Conservation (phyloP, 1,140 invertebrate species). For the Procambarus clarkii region DNA sequence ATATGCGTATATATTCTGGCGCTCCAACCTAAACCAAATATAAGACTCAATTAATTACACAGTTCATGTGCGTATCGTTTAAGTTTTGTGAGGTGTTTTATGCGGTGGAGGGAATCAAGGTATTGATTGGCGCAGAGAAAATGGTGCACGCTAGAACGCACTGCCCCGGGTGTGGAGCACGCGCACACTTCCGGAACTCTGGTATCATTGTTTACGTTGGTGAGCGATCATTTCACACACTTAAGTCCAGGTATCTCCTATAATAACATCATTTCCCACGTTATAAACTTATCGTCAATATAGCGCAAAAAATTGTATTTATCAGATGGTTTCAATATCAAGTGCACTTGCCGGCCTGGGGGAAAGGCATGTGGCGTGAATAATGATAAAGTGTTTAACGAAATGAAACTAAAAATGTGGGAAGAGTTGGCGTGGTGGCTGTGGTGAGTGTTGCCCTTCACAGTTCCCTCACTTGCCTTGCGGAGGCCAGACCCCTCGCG, state of each 20-base stretch:
- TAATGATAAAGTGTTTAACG: background rate
- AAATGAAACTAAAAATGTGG: slow-evolving; percentile 41
- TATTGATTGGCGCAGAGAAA: slow-evolving; percentile 54
- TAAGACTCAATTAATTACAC: background rate
- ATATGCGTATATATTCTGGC: too few relatives aligned
- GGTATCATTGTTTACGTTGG: slow-evolving; percentile 30
- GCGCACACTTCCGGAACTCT: slow-evolving; percentile 62
- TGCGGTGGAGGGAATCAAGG: background rate
- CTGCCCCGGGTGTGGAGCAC: slow-evolving; percentile 29
- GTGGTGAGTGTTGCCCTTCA: slow-evolving; percentile 42
- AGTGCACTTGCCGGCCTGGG: too few relatives aligned
- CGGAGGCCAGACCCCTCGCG: slow-evolving; percentile 46
- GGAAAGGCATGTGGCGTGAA: background rate
- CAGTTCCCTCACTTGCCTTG: slow-evolving; percentile 43
- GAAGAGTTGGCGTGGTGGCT: background rate
- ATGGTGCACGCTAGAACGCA: slow-evolving; percentile 47
- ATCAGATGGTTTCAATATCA: too few relatives aligned
- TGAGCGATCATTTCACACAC: slow-evolving; percentile 16
- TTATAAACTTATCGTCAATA: background rate
- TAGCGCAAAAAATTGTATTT: too few relatives aligned
- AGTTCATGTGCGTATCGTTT: background rate
- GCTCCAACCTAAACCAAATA: background rate
- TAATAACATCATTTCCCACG: too few relatives aligned
- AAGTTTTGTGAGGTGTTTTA: background rate
- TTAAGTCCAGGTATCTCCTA: too few relatives aligned